These are phyloP conservation scores for Ormyrus rosae DNA, from an alignment of 2,888 invertebrate species.

Conservation along the genomic window DNA sequence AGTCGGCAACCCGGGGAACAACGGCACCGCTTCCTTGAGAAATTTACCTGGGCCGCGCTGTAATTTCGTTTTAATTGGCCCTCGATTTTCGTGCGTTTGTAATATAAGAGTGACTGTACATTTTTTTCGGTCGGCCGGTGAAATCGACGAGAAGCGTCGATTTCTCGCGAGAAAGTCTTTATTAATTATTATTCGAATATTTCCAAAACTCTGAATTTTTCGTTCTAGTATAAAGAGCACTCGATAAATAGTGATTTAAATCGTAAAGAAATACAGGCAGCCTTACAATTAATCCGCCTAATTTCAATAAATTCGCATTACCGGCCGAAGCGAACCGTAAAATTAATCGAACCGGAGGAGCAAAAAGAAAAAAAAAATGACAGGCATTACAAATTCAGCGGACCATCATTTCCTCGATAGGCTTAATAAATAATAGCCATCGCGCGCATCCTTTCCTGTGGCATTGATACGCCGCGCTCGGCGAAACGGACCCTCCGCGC, in stretches of 20 bases:
- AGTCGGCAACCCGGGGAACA: neutral
- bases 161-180: too few relatives aligned
- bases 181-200: too few relatives aligned
- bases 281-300: slow-evolving; percentile 21
- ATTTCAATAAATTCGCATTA: slow-evolving; percentile 46
- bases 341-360: slow-evolving; percentile 32
- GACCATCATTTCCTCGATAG: slow-evolving; percentile 71
- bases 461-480: slow-evolving; percentile 33
- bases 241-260: neutral
- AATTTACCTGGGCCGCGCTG: too few relatives aligned
- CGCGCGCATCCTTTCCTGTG: slow-evolving; percentile 47
- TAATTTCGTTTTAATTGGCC: too few relatives aligned
- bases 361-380: slow-evolving; percentile 13
- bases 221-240: too few relatives aligned
- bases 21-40: neutral
- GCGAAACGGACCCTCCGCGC: slow-evolving; percentile 6
- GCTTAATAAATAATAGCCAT: slow-evolving; percentile 57
- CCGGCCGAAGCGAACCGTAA: slow-evolving; percentile 16
- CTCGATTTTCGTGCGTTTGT: too few relatives aligned
- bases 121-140: too few relatives aligned
- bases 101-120: too few relatives aligned
- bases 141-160: too few relatives aligned
- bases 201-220: too few relatives aligned
- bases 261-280: too few relatives aligned
- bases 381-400: slow-evolving; percentile 60